These are phyloP conservation scores for Tor tambroides DNA, from an alignment of 2,113 vertebrate genomes.

Conservation along the genomic window DNA sequence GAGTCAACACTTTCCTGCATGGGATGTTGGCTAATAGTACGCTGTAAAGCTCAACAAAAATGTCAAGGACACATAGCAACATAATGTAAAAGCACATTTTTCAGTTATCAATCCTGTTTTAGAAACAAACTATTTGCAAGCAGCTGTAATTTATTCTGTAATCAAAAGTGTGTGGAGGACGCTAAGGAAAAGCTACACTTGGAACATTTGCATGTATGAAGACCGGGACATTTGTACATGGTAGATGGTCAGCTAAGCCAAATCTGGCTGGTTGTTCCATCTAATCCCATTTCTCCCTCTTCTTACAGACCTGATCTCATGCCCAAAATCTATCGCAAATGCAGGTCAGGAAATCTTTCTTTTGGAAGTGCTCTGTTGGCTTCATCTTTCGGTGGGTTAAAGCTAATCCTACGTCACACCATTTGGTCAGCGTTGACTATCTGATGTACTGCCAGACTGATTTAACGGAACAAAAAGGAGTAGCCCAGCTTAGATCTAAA, in stretches of 20 bases:
- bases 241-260: background rate
- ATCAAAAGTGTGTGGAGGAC: background rate
- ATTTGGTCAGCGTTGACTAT: slow-evolving; percentile 19
- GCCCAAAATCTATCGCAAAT: background rate
- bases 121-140: background rate
- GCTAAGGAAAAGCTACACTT: background rate
- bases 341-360: slow-evolving; percentile 61
- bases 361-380: slow-evolving; percentile 57
- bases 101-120: background rate
- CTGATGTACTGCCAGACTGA: background rate
- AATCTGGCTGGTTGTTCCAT: background rate
- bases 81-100: background rate
- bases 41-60: background rate
- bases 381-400: slow-evolving; percentile 40
- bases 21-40: background rate
- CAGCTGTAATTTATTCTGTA: background rate
- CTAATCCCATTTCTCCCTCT: background rate
- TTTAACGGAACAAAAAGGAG: background rate
- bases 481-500: background rate
- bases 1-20: background rate
- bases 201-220: background rate
- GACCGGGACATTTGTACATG: background rate
- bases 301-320: slow-evolving; percentile 21
- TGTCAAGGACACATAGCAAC: background rate
- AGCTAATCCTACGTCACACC: slow-evolving; percentile 28